Percentiles rank a stretch among this genome's conserved stretches.
phyloP scores from a whole-genome alignment of 2,113 vertebrate genomes.

The Triplophysa dalaica region DNA sequence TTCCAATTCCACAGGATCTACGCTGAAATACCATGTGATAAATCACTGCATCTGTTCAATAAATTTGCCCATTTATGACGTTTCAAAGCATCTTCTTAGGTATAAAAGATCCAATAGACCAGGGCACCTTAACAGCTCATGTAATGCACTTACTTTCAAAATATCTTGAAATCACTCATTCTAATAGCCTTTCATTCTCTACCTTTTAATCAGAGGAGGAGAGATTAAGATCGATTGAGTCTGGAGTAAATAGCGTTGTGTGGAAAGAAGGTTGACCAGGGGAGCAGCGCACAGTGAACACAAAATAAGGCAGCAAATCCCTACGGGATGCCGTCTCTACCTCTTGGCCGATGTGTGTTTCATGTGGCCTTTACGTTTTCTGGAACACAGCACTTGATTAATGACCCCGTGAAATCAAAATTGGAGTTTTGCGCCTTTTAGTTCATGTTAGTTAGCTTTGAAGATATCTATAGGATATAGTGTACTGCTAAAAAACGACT shows the following conservation, averaged over 20 bases:
- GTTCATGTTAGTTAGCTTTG: no score
- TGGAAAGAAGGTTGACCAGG: slow-evolving; percentile 12
- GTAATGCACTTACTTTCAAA: slow-evolving; percentile 18
- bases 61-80: no score
- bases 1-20: no score
- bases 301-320: slow-evolving; percentile 20
- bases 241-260: slow-evolving; percentile 24
- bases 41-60: no score
- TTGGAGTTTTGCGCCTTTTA: no score
- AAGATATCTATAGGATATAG: no score
- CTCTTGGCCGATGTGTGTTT: background rate
- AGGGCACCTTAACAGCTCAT: slow-evolving; percentile 16
- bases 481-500: no score
- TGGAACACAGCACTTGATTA: slow-evolving; percentile 5
- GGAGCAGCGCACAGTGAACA: slow-evolving; percentile 12
- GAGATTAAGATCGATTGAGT: slow-evolving; percentile 36
- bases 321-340: slow-evolving; percentile 4
- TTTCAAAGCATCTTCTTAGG: background rate
- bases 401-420: background rate
- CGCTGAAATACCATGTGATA: no score
- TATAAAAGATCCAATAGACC: slow-evolving; percentile 1
- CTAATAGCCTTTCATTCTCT: slow-evolving; percentile 21
- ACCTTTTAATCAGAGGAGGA: slow-evolving; percentile 42
- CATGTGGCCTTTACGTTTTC: slow-evolving; percentile 11
- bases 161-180: slow-evolving; percentile 11